Percentiles rank a stretch among this genome's conserved stretches.
Conservation (phyloP, 1,140 invertebrate genomes). For the Physella acuta region DNA sequence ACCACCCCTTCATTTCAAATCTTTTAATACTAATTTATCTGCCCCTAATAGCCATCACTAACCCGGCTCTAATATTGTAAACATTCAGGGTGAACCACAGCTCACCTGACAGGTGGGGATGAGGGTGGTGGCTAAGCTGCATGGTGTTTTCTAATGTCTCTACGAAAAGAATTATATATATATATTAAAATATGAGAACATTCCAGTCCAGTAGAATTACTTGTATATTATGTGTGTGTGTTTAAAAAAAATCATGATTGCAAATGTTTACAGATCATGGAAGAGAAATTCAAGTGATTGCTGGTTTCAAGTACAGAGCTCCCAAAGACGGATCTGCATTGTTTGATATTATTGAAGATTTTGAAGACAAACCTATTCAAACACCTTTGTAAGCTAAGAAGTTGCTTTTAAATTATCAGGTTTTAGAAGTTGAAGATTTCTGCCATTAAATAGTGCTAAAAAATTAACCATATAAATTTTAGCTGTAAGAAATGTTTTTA, state of each 20-base stretch:
- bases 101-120: too few relatives aligned
- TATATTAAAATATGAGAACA: neutral
- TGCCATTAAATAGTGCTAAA: neutral
- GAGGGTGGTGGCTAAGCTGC: too few relatives aligned
- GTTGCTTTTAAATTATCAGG: neutral
- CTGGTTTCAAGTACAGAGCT: constrained; percentile 49
- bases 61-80: too few relatives aligned
- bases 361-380: constrained; percentile 53
- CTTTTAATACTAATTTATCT: too few relatives aligned
- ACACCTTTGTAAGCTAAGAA: constrained; percentile 54
- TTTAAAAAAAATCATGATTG: neutral
- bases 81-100: too few relatives aligned
- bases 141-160: too few relatives aligned
- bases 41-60: too few relatives aligned
- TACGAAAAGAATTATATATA: neutral
- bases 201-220: neutral
- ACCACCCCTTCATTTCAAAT: too few relatives aligned
- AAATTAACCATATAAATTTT: too few relatives aligned
- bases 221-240: neutral
- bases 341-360: constrained; percentile 58
- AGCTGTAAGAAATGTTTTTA: neutral
- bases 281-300: constrained; percentile 49
- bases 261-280: constrained; percentile 39
- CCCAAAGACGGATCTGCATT: constrained; percentile 46
- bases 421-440: neutral